Base-by-base conservation (phyloP, 2,888 invertebrate species). In the Matsumyia berberina region DNA sequence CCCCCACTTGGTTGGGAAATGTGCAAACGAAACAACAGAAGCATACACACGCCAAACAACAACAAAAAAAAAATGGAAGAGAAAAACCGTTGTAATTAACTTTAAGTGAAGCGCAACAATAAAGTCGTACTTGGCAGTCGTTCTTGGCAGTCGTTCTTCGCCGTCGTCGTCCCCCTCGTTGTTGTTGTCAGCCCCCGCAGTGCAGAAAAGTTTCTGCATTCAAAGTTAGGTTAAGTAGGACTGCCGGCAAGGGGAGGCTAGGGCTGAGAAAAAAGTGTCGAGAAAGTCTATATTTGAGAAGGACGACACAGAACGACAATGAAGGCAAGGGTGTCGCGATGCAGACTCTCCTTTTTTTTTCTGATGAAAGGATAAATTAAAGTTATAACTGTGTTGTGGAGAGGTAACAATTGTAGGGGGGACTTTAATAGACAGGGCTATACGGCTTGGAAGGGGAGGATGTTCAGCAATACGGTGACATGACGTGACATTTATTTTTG, bases 91-190 rank as follows among this genome's bases (percentile, higher is more conserved):
- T 82, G 78, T 82, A 82, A 82, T 82, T 82, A 82, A 82, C 82
- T 82, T 82, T 72, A 82, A 82, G 78, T 82, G 78, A 82, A 82
- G 82, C 82, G 77, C 78, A 82, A 78, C 82, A 82, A 78, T 78
- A 73, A 82, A 78, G 67, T 82, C 77, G 46, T 77, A 77, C 82
- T 77, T 72, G 77, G 77, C 70, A 72, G 72, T 15, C 24, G 4
- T 24, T 24, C 24, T 24, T 7, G 17, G 15, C n/a, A n/a, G n/a
- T n/a, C n/a, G n/a, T n/a, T 9, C 33, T 11, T 37, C 51, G 8
- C 6, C 15, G 31, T 19, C 9, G 7, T n/a, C 5, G n/a, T 35
- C 17, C 29, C 5, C 11, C 8, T 7, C 19, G 37, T 15, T 35
- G 11, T 8, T 11, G 58, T n/a, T 42, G 11, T 6, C 24, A 17